Evolutionary conservation across 2,797 vertebrate species (phyloP), one percentile per base, ranked within the genome.

Genomic region (Manis crassicaudata): DNA sequence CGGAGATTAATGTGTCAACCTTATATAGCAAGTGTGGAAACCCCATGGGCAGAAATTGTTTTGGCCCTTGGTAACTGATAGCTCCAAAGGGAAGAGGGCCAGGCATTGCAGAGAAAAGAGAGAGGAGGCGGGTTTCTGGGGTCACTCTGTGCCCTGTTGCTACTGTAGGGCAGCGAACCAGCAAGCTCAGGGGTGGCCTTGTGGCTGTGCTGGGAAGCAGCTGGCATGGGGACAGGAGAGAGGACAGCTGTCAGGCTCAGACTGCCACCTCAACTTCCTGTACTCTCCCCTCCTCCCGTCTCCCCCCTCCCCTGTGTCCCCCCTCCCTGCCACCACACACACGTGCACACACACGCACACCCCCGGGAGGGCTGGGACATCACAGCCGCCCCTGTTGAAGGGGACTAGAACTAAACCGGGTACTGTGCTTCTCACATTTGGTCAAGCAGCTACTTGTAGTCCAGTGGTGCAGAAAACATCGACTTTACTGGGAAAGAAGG

Each of bases 101-200:
- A 27, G 21, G 43, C 4, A 1, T 76, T 32, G 43, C 18, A 56
- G 29, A 63, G 0, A 3, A 18, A n/a, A 32, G 18, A 92, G 40
- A 43, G 35, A 6, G 2, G n/a, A 65, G 37, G 20, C 21, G 13
- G 32, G 9, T 18, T 67, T 58, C 52, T 20, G 27, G 63, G 23
- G 29, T 27, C 4, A 1, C 56, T 21, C 21, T 27, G 18, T 54
- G 50, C 3, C 29, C 35, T 32, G 3, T 29, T 65, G 50, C 32
- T 21, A 3, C 13, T 21, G 3, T 0, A 21, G 37, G 79, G 29
- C 14, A 2, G 54, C 43, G 37, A 62, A 21, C 5, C 2, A 16
- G n/a, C 43, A 58, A 18, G 37, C 20, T 27, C 8, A 0, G 0
- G 23, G 43, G 14, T 1, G 60, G 43, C 40, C 23, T 5, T 8